A percentile compares a stretch with the other conserved stretches of the same genome.
Conservation (phyloP, 2,797 vertebrate genomes). For the Moxostoma hubbsi region DNA sequence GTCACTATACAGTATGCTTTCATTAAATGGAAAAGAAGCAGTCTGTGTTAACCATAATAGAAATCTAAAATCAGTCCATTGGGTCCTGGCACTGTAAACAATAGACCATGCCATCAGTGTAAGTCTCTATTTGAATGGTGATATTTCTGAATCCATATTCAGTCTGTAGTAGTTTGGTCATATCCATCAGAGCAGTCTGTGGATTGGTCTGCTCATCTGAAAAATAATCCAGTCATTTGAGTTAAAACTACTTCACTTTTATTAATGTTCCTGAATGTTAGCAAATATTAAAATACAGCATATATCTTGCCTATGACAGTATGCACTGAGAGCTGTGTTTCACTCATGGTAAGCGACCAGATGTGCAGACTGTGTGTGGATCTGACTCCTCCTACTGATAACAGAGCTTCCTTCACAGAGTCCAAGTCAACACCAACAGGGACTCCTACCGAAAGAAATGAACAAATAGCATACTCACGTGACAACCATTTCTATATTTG, state of each 20-base stretch:
- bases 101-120: slow-evolving; percentile 64
- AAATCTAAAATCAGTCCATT: slow-evolving; percentile 57
- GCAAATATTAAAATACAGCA: not conserved
- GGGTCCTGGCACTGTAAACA: slow-evolving; percentile 71
- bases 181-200: slow-evolving; percentile 76
- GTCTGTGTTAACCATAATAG: too few relatives aligned
- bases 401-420: slow-evolving; percentile 76
- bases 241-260: not conserved
- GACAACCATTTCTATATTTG: not conserved
- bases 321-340: slow-evolving; percentile 79
- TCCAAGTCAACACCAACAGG: slow-evolving; percentile 71
- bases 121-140: slow-evolving; percentile 85
- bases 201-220: slow-evolving; percentile 76
- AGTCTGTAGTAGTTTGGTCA: slow-evolving; percentile 76
- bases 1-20: too few relatives aligned
- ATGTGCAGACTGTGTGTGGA: slow-evolving; percentile 80
- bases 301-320: slow-evolving; percentile 78
- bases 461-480: not conserved
- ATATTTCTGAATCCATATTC: slow-evolving; percentile 80
- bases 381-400: slow-evolving; percentile 78
- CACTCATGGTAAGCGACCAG: slow-evolving; percentile 85
- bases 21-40: not conserved
- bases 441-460: slow-evolving; percentile 69
- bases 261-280: not conserved
- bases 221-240: not conserved